Evolutionary conservation across 2,113 vertebrate species (phyloP), one percentile per base, ranked within the genome.

Genomic region (Paralichthys olivaceus): DNA sequence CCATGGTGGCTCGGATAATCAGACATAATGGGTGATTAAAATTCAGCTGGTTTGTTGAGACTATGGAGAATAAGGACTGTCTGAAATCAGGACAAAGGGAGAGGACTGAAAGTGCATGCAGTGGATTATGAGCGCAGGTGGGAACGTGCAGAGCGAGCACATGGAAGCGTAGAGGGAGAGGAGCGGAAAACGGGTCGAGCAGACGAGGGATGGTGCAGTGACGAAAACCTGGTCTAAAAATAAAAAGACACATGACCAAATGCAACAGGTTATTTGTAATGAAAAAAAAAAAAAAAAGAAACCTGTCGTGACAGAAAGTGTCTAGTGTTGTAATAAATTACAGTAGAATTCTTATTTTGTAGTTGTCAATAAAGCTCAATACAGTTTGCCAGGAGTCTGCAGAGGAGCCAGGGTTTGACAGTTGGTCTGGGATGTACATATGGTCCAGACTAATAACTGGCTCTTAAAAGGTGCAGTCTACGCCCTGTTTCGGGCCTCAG

Each of bases 11-110:
- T 67, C 28, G 32, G 64, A 70, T 85, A 78, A 86, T 68, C 68
- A 62, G 63, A 55, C 75, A 72, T 90, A 86, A 89, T 87, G 86
- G 82, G 79, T 85, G 87, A 92, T 89, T 87, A 84, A 71, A 89
- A 87, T 77, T 49, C 34, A 9, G 63, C 63, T 69, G 61, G 47
- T 82, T 60, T 60, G 72, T 23, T 45, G 57, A 58, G 74, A 62
- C 32, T 53, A 19, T 65, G 72, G 7, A 7, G 19, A 11, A 43
- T 47, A 14, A 69, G 84, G 83, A 89, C 88, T 85, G 82, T 74
- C 80, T 85, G 77, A 81, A 91, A 89, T 66, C 61, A 80, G 90
- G 79, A 80, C 87, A 84, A 74, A 29, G 47, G 63, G 49, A 72
- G 59, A 69, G 58, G 77, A 61, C 71, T 49, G 22, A 61, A 45